Evolutionary conservation across 2,888 invertebrate species (phyloP), one percentile per base, ranked within the genome.

Genomic region (Chironomus tentans): DNA sequence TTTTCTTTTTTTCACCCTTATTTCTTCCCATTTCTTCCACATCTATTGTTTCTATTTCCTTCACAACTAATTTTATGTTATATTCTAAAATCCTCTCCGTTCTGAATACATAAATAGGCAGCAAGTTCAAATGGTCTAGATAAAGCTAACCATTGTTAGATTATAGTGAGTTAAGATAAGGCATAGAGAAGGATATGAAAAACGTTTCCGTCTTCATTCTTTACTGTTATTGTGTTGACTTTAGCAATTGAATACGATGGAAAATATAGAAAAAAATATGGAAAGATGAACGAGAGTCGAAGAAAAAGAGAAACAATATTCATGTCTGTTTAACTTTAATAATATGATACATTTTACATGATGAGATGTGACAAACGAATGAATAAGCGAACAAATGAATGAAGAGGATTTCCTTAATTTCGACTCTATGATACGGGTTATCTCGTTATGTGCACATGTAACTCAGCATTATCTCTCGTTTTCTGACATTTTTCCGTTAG

Each of bases 51-150:
- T 38, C 56, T 56, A 7, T 56, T 56, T 56, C 56, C 56, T 56
- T 38, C 18, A 50, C 50, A n/a, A 56, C 56, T 56, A 56, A 56
- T 56, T 56, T 56, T 56, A 56, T 56, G 18, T 56, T 56, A 56
- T 56, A 65, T 65, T 65, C 65, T 65, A 65, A 65, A 65, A 12
- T 65, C 65, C 24, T 21, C 21, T 22, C 10, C n/a, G n/a, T 21
- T 12, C 24, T 65, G 65, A 65, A 65, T 65, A 65, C 65, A 65
- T 56, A 56, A 56, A 56, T 56, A 56, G 56, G n/a, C n/a, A 56
- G 56, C 18, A 38, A 38, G 38, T 38, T 38, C 38, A 38, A 38
- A 38, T 38, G 38, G 38, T 38, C 38, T 38, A 38, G 38, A 38
- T 38, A 38, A 38, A 38, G 38, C 38, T 38, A 38, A 38, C 38